Evolutionary conservation across 2,113 vertebrate genomes (phyloP).

Genomic region (Axis porcinus): DNA sequence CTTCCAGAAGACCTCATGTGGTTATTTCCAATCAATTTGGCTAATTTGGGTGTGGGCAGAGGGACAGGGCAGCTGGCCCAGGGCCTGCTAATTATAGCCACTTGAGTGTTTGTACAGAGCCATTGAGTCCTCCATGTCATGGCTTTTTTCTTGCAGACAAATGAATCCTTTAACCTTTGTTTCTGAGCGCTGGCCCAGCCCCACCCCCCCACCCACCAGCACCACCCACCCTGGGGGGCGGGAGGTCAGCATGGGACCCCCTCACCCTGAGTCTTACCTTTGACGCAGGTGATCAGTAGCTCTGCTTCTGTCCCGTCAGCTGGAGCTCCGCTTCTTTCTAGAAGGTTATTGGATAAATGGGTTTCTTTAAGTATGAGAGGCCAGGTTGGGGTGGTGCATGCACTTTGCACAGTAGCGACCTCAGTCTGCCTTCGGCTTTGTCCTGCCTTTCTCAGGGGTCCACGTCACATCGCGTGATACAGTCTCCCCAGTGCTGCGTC

Average conservation of each 20-base stretch:
- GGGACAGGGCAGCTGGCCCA: constrained; percentile 21
- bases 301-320: not conserved
- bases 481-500: fast-evolving
- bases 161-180: not conserved
- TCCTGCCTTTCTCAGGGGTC: fast-evolving
- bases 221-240: fast-evolving
- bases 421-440: fast-evolving
- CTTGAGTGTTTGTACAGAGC: not conserved
- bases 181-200: fast-evolving
- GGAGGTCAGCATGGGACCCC: not conserved
- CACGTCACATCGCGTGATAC: fast-evolving
- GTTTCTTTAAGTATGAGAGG: not conserved
- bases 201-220: fast-evolving
- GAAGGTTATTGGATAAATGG: not conserved
- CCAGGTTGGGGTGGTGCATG: fast-evolving
- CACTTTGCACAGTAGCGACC: fast-evolving
- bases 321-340: not conserved
- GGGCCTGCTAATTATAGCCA: constrained; percentile 15
- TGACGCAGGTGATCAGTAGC: not conserved
- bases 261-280: constrained; percentile 35
- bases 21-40: not conserved
- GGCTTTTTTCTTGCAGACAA: not conserved
- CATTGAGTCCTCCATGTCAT: not conserved
- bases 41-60: not conserved
- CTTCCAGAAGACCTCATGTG: not conserved